phyloP scores from a whole-genome alignment of 2,888 invertebrate species.

The Stratiomys singularior region DNA sequence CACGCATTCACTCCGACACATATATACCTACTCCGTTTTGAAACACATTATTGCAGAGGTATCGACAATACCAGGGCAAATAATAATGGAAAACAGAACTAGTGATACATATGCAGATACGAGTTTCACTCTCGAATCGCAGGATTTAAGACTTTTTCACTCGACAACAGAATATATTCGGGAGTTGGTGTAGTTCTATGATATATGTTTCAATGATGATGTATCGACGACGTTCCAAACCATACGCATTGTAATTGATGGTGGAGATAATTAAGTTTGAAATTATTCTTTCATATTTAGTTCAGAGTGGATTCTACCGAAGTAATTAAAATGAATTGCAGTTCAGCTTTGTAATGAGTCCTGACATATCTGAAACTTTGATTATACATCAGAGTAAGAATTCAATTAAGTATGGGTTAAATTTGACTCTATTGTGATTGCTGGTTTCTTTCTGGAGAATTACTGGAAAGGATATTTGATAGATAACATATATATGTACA shows the following conservation, averaged over 20 bases:
- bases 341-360: neutral
- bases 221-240: neutral
- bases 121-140: neutral
- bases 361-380: neutral
- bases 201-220: neutral
- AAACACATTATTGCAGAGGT: neutral
- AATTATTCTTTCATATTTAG: conserved; percentile 9
- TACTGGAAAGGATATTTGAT: too few relatives aligned
- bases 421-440: too few relatives aligned
- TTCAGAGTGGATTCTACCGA: neutral
- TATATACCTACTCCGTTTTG: neutral
- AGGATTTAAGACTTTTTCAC: conserved; percentile 13
- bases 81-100: conserved; percentile 1
- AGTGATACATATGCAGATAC: neutral
- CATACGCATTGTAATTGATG: neutral
- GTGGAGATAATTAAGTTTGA: conserved; percentile 28
- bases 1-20: conserved; percentile 3
- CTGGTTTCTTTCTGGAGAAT: too few relatives aligned
- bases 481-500: too few relatives aligned
- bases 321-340: neutral
- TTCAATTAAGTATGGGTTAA: neutral
- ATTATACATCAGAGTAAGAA: conserved; percentile 10
- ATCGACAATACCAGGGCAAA: neutral
- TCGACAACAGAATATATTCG: neutral
- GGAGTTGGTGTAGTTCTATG: neutral